phyloP scores from a whole-genome alignment of 2,888 invertebrate genomes.

The Leucophenga maculata region DNA sequence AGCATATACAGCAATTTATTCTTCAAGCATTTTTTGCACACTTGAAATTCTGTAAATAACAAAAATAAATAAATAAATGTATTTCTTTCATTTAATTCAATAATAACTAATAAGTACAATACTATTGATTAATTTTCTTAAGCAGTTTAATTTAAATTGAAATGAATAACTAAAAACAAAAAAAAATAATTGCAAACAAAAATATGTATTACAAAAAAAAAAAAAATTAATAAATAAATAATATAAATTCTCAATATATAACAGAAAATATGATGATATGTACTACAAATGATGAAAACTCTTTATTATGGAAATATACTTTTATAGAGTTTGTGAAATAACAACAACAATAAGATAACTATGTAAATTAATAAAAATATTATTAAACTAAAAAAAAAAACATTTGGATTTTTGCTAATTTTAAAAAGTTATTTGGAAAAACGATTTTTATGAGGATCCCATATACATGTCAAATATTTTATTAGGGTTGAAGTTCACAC shows the following conservation, averaged over 20 bases:
- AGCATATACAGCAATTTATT: background rate
- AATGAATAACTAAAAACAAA: too few species aligned
- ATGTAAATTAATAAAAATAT: constrained; percentile 17
- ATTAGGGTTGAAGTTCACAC: too few species aligned
- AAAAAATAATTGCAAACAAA: background rate
- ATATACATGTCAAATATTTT: too few species aligned
- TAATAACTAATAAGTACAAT: background rate
- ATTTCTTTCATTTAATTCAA: background rate
- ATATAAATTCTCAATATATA: background rate
- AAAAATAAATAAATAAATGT: background rate
- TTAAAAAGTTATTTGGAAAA: too few species aligned
- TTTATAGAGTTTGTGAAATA: constrained; percentile 12
- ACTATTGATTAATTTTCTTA: background rate
- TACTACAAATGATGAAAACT: background rate
- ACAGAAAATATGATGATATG: too few species aligned
- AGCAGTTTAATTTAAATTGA: background rate
- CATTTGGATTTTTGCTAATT: too few species aligned
- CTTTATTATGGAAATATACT: constrained; percentile 6
- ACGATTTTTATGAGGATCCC: too few species aligned
- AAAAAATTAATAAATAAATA: background rate
- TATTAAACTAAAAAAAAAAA: constrained; percentile 8
- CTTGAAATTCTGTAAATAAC: background rate
- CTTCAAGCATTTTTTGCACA: background rate
- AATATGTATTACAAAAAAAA: background rate
- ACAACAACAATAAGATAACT: background rate